A percentile compares a stretch with the other conserved stretches of the same genome.
Evolutionary conservation across 2,797 vertebrate genomes (phyloP).

Genomic region (Diplodus sargus): DNA sequence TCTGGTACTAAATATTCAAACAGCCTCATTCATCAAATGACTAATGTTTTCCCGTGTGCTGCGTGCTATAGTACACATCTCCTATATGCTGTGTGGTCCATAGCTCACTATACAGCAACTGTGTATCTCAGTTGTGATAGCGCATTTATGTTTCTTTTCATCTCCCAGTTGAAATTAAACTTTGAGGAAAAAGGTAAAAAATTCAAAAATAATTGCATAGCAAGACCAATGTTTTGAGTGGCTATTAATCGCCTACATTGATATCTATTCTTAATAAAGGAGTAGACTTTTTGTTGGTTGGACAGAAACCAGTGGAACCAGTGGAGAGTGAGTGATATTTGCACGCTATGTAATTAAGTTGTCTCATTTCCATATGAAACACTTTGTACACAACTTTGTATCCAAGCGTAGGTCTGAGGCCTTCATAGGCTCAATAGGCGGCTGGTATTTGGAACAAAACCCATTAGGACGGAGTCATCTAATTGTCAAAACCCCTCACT

Average conservation of each 20-base stretch:
- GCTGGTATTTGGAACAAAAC: conserved; percentile 51
- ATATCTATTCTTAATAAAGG: conserved; percentile 34
- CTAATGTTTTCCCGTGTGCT: conserved; percentile 68
- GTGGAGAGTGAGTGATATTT: conserved; percentile 56
- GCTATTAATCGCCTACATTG: conserved; percentile 17
- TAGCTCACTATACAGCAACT: conserved; percentile 60
- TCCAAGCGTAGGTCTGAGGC: conserved; percentile 52
- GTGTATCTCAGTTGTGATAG: conserved; percentile 43
- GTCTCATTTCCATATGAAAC: conserved; percentile 76
- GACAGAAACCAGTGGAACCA: conserved; percentile 62
- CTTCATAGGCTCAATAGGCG: conserved; percentile 53
- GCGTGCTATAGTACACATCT: conserved; percentile 52
- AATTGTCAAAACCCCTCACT: conserved; percentile 57
- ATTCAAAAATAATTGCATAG: conserved; percentile 44
- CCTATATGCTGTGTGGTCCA: conserved; percentile 50
- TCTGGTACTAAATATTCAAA: conserved; percentile 81
- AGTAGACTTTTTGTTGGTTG: conserved; percentile 34
- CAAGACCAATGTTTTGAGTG: conserved; percentile 33
- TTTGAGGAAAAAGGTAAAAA: conserved; percentile 27
- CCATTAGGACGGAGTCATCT: conserved; percentile 51
- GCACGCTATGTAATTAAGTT: conserved; percentile 61
- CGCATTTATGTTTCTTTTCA: conserved; percentile 27
- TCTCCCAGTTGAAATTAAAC: conserved; percentile 15
- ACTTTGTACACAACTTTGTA: conserved; percentile 59
- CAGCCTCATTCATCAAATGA: conserved; percentile 80